A percentile compares a stretch with the other conserved stretches of the same genome.
Conservation (phyloP, 1,140 invertebrate species). For the Drosophila lowei region DNA sequence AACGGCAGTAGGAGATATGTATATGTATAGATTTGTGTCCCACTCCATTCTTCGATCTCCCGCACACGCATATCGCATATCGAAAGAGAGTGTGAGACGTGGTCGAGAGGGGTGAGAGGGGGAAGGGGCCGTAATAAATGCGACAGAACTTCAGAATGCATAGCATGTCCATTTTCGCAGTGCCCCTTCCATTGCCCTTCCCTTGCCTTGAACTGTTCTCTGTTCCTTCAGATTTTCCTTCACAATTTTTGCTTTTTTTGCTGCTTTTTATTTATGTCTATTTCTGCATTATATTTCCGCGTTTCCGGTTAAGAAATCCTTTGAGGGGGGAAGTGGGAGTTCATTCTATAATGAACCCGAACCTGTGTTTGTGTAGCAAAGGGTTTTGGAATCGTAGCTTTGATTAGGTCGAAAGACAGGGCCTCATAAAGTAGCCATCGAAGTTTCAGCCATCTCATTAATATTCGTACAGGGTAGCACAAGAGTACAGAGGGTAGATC, state of each 20-base stretch:
- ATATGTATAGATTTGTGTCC: conserved; percentile 33
- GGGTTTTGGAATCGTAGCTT: conserved; percentile 14
- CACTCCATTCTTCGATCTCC: neutral
- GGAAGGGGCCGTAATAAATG: conserved; percentile 68
- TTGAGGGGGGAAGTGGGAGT: conserved; percentile 8
- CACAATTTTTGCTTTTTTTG: conserved; percentile 56
- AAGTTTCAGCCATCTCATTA: conserved; percentile 50
- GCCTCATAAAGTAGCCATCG: neutral
- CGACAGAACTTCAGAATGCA: conserved; percentile 74
- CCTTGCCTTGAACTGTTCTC: no score
- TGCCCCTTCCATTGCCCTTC: neutral
- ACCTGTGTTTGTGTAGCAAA: neutral
- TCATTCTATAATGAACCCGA: neutral
- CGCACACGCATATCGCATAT: neutral
- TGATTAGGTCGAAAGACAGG: conserved; percentile 12
- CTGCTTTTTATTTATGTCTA: conserved; percentile 71
- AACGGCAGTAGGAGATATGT: conserved; percentile 52
- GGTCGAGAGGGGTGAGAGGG: neutral
- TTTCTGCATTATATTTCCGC: conserved; percentile 62
- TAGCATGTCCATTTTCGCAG: conserved; percentile 74
- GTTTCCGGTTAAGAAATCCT: conserved; percentile 55
- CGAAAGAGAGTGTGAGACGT: conserved; percentile 13
- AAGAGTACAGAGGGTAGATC: no score
- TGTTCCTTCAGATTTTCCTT: conserved; percentile 44
- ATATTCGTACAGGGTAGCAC: conserved; percentile 35